These are phyloP conservation scores for Philereme transversata DNA, from an alignment of 2,888 invertebrate species.

Conservation along the genomic window DNA sequence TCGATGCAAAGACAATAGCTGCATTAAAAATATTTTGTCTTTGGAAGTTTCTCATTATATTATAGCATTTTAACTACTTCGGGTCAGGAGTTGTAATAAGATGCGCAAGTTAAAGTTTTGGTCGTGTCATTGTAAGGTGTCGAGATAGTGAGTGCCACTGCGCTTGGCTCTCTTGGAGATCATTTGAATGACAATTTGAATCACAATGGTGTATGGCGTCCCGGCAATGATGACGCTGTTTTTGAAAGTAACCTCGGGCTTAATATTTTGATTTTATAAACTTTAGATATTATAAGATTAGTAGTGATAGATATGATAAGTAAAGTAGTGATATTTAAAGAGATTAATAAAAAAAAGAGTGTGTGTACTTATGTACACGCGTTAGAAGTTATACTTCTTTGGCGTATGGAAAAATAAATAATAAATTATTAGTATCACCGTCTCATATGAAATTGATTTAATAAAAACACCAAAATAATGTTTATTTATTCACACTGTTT, in stretches of 20 bases:
- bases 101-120: slow-evolving; percentile 45
- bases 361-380: too few species aligned
- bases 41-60: background rate
- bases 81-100: slow-evolving; percentile 42
- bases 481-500: too few species aligned
- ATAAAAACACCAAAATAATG: too few species aligned
- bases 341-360: too few species aligned
- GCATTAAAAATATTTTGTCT: background rate
- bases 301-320: too few species aligned
- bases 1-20: background rate
- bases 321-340: too few species aligned
- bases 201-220: slow-evolving; percentile 75
- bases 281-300: too few species aligned
- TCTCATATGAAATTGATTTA: too few species aligned
- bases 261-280: slow-evolving; percentile 20
- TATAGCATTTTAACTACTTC: slow-evolving; percentile 17
- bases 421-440: too few species aligned
- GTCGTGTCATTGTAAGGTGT: slow-evolving; percentile 64
- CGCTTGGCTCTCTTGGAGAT: slow-evolving; percentile 60
- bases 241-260: slow-evolving; percentile 53
- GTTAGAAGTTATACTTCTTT: too few species aligned
- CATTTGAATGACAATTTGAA: slow-evolving; percentile 79
- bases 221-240: slow-evolving; percentile 69
- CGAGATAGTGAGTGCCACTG: slow-evolving; percentile 77
- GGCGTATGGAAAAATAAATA: too few species aligned